Evolutionary conservation across 2,113 vertebrate species (phyloP).

Genomic region (Chaetorhynchus papuensis): DNA sequence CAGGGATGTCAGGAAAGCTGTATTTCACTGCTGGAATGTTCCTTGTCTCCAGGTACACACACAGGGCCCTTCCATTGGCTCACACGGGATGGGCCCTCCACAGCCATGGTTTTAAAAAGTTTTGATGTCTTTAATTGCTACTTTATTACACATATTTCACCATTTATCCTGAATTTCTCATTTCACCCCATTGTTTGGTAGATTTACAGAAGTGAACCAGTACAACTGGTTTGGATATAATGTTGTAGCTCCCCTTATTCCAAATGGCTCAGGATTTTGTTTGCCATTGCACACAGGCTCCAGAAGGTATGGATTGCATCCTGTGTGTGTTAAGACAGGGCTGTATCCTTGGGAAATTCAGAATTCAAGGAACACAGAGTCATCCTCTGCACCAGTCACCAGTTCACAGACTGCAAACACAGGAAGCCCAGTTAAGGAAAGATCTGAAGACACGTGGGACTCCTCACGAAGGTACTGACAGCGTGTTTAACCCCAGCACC

Average conservation of each 20-base stretch:
- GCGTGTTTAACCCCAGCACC: not conserved
- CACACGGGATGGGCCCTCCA: not conserved
- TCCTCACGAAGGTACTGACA: not conserved
- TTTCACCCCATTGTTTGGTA: not conserved
- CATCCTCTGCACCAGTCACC: not conserved
- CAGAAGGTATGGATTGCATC: not conserved
- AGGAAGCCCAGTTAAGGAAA: not conserved
- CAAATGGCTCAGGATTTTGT: not conserved
- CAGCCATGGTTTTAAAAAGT: not conserved
- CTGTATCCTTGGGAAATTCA: not conserved
- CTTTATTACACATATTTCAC: not conserved
- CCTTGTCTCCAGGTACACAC: not conserved
- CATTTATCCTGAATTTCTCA: not conserved
- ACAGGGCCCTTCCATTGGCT: rapidly evolving
- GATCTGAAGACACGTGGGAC: not conserved
- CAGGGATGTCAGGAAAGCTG: not conserved
- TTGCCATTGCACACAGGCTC: not conserved
- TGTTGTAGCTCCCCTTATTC: not conserved
- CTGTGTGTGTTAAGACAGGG: not conserved
- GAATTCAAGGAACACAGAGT: not conserved
- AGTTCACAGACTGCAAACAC: not conserved
- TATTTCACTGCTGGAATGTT: not conserved
- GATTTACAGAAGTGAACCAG: not conserved
- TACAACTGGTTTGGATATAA: not conserved
- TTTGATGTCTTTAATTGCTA: not conserved